Conservation (phyloP, 2,113 vertebrate species). For the Brienomyrus brachyistius region DNA sequence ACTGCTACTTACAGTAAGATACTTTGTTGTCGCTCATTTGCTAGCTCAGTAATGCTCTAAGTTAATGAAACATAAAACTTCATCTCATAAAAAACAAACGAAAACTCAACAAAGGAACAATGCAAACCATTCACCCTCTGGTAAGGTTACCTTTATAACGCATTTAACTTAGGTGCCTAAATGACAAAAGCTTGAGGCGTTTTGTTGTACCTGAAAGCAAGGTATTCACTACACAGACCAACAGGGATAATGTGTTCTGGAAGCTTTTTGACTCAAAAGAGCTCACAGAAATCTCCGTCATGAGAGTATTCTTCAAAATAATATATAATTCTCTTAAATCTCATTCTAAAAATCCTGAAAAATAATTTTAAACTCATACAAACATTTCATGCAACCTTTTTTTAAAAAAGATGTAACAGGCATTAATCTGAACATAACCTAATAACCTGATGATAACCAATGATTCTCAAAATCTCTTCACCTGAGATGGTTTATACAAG, state of each 20-base stretch:
- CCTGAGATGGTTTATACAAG: neutral
- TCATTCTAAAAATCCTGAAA: neutral
- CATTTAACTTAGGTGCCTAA: constrained; percentile 8
- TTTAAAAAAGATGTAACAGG: neutral
- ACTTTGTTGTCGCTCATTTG: neutral
- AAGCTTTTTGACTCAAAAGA: neutral
- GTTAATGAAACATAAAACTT: constrained; percentile 1
- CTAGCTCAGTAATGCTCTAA: neutral
- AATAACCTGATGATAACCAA: neutral
- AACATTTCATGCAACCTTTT: neutral
- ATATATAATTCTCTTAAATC: neutral
- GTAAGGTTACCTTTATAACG: neutral
- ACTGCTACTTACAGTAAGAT: neutral
- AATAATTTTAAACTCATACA: neutral
- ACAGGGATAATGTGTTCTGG: neutral
- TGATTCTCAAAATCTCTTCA: neutral
- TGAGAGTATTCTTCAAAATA: neutral
- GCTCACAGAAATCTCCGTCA: neutral
- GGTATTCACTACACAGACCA: constrained; percentile 15
- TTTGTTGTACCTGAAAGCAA: constrained; percentile 25
- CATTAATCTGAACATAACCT: neutral
- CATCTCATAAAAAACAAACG: neutral
- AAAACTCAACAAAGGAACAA: neutral
- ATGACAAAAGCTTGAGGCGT: constrained; percentile 24
- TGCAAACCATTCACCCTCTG: neutral